Conservation (phyloP, 2,888 invertebrate species). For the Sinotaia quadrata region DNA sequence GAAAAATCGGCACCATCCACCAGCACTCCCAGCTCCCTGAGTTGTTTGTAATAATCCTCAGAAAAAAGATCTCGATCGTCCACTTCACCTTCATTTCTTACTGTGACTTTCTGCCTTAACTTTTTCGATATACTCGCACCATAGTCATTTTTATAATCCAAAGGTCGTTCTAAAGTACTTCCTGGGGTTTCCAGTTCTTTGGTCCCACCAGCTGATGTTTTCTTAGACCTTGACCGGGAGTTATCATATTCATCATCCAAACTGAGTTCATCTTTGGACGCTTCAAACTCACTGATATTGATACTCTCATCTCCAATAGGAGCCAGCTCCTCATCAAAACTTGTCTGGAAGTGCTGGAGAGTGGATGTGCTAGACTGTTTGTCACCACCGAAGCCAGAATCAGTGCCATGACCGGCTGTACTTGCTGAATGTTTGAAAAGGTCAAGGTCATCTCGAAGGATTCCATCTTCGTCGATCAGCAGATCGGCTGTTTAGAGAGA, state of each 20-base stretch:
- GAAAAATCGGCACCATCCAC: conserved; percentile 54
- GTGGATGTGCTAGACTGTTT: conserved; percentile 59
- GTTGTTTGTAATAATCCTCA: conserved; percentile 60
- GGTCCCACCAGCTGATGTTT: not conserved
- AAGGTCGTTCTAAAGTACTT: conserved; percentile 31
- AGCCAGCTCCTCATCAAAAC: conserved; percentile 59
- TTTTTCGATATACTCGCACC: not conserved
- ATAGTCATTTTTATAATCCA: conserved; percentile 2
- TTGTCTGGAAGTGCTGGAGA: conserved; percentile 55
- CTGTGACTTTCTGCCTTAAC: not conserved
- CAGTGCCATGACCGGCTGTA: conserved; percentile 56
- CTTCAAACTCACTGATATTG: conserved; percentile 68
- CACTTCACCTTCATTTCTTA: not conserved
- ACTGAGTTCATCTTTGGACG: conserved; percentile 60
- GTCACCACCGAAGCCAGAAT: conserved; percentile 64
- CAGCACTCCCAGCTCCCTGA: conserved; percentile 60
- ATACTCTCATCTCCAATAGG: conserved; percentile 58
- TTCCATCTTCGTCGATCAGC: conserved; percentile 66
- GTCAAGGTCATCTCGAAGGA: conserved; percentile 57
- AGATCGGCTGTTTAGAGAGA: conserved; percentile 49
- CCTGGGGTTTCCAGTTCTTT: conserved; percentile 29
- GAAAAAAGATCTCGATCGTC: conserved; percentile 54
- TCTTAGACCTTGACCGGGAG: not conserved
- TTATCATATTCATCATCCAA: conserved; percentile 31
- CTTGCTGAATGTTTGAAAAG: conserved; percentile 53